Base-by-base conservation (phyloP, 1,140 invertebrate species). In the Archivesica marissinica region DNA sequence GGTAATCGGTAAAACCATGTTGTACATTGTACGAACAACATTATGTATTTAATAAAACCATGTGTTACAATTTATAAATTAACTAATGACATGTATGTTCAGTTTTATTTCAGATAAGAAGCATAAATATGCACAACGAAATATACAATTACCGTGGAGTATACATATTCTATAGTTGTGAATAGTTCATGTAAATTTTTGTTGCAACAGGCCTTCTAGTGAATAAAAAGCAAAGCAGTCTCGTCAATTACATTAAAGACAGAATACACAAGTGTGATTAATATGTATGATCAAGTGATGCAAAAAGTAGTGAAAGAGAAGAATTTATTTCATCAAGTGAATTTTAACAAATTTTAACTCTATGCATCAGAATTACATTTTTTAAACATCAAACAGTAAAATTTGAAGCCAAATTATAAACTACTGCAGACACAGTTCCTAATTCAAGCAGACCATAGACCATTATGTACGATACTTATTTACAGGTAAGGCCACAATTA, bases 91-190 rank as follows among this genome's bases (percentile, higher is more conserved):
- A n/a, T n/a, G n/a, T 64, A 35, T 64, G 23, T 64, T 64, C 30
- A 64, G 59, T 64, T 64, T 64, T 64, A 64, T 64, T 64, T 64
- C 59, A 64, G 59, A 64, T 33, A 35, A 35, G 30, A 64, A 64
- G 59, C 59, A 64, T 35, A 52, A 6, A 35, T 35, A 64, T 64
- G 59, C 33, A 28, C 54, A 59, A 59, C 25, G 54, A 59, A 52
- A 30, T 30, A 28, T 30, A 59, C 54, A 59, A 28, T 4, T 28
- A 28, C n/a, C 3, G 33, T 28, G n/a, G 33, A 30, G 54, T 59
- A 59, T 28, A 28, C 33, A 17, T 59, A 17, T 20, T 59, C 25
- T n/a, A n/a, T n/a, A 59, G 3, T 30, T 30, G 25, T 30, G 33
- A 25, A 59, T 23, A 59, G 7, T 2, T 28, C 33, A 30, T 52